phyloP scores from a whole-genome alignment of 2,113 vertebrate species.

The Hiodon tergisus region DNA sequence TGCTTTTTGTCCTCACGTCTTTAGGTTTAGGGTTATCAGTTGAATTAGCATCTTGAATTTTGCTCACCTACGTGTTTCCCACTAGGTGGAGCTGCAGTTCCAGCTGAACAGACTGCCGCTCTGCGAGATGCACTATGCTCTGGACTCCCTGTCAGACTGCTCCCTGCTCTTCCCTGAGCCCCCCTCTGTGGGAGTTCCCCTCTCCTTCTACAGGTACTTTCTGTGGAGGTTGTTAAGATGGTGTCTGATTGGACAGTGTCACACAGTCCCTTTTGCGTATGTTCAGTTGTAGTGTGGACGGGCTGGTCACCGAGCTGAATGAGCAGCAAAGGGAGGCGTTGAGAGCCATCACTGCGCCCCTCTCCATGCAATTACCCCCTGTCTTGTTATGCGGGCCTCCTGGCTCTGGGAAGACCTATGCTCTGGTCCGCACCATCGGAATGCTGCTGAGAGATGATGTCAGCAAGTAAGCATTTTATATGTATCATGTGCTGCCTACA shows the following conservation, averaged over 20 bases:
- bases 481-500: not conserved
- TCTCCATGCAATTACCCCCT: constrained; percentile 20
- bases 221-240: not conserved
- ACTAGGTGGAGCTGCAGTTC: constrained; percentile 38
- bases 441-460: constrained; percentile 17
- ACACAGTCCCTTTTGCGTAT: not conserved
- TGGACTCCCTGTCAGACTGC: constrained; percentile 28
- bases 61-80: not conserved
- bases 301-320: constrained; percentile 20
- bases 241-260: not conserved
- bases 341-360: constrained; percentile 11
- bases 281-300: constrained; percentile 8
- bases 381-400: constrained; percentile 25
- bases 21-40: too few species aligned
- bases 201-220: constrained; percentile 18
- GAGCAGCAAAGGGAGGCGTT: constrained; percentile 22
- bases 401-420: constrained; percentile 30
- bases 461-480: constrained; percentile 12
- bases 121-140: constrained; percentile 32
- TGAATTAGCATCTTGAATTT: constrained; percentile 12
- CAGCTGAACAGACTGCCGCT: constrained; percentile 33
- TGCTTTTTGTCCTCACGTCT: too few species aligned
- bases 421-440: constrained; percentile 15
- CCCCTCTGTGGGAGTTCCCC: constrained; percentile 6
- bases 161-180: constrained; percentile 24